Conservation (phyloP, 2,888 invertebrate genomes). For the Nephrotoma guestfalica region DNA sequence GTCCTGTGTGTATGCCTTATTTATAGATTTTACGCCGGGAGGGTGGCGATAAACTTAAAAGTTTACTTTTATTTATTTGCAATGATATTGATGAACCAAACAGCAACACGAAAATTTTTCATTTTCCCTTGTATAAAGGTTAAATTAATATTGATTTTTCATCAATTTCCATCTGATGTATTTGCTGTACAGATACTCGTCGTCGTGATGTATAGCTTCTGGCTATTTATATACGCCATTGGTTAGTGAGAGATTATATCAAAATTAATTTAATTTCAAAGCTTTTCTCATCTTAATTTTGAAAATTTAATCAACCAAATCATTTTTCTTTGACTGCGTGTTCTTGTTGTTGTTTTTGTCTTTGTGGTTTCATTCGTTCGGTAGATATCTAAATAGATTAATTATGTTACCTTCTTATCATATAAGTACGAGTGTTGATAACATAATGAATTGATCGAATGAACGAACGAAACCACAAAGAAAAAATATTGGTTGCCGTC, state of each 20-base stretch:
- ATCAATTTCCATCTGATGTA: background rate
- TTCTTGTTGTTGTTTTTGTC: background rate
- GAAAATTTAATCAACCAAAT: background rate
- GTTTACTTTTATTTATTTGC: background rate
- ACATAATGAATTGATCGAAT: background rate
- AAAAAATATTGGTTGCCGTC: background rate
- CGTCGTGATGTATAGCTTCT: no score
- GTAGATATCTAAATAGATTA: background rate
- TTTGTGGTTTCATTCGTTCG: background rate
- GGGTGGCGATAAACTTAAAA: background rate
- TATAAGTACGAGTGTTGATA: background rate
- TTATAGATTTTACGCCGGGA: background rate
- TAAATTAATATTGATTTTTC: background rate
- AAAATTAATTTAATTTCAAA: background rate
- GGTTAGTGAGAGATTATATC: background rate
- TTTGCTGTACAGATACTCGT: background rate
- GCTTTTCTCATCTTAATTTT: background rate
- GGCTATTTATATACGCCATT: background rate
- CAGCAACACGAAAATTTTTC: background rate
- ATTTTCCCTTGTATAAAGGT: background rate
- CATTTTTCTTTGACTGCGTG: background rate
- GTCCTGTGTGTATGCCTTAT: background rate
- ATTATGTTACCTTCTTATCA: background rate
- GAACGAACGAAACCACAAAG: background rate
- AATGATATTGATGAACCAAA: background rate